Percentiles rank a stretch among this genome's conserved stretches.
These are phyloP conservation scores for Heterotilapia buettikoferi DNA, from an alignment of 2,113 vertebrate genomes.

Conservation along the genomic window DNA sequence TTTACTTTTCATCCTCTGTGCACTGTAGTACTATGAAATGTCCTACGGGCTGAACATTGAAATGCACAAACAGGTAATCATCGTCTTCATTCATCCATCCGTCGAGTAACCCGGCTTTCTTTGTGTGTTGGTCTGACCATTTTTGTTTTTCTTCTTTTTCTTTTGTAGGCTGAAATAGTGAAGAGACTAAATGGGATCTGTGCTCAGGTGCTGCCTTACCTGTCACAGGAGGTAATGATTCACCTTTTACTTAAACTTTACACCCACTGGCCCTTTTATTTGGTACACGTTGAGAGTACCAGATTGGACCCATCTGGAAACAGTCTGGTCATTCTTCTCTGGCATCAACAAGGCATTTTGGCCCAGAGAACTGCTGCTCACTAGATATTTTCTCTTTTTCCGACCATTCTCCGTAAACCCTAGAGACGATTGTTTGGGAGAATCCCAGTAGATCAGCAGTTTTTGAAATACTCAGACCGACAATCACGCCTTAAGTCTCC, in stretches of 20 bases:
- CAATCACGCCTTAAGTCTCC: background rate
- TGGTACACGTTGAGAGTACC: background rate
- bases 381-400: background rate
- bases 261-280: background rate
- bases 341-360: background rate
- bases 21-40: constrained; percentile 92
- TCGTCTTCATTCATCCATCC: background rate
- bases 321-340: background rate
- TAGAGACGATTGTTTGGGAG: background rate
- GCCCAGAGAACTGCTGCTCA: background rate
- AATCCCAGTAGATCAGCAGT: background rate
- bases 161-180: constrained; percentile 89
- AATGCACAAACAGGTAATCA: constrained; percentile 95
- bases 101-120: background rate
- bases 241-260: background rate
- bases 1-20: background rate
- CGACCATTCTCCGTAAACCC: background rate
- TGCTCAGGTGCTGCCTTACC: constrained; percentile 94
- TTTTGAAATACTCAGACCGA: background rate
- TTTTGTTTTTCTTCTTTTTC: background rate
- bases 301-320: background rate
- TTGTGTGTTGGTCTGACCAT: background rate
- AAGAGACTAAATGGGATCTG: constrained; percentile 97
- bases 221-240: constrained; percentile 90
- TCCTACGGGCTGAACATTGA: constrained; percentile 96